Evolutionary conservation across 2,888 invertebrate species (phyloP).

Genomic region (Chloroclystis v-ata): DNA sequence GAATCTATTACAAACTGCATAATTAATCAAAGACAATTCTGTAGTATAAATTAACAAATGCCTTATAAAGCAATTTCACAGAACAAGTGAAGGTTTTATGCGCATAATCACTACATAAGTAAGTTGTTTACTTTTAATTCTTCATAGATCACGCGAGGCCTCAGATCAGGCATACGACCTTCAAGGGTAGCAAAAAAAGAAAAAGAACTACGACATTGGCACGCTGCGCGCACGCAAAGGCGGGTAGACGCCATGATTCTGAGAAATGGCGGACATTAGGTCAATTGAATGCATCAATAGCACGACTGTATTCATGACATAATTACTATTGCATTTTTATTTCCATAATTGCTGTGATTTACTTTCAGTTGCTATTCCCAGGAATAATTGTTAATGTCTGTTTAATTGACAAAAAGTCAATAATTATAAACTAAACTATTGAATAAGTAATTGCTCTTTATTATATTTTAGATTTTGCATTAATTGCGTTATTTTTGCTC

Average conservation of each 20-base stretch:
- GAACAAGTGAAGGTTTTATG: constrained; percentile 24
- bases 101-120: constrained; percentile 14
- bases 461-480: too few relatives aligned
- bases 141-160: constrained; percentile 59
- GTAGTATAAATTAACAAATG: not conserved
- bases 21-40: too few relatives aligned
- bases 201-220: constrained; percentile 63
- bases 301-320: constrained; percentile 19
- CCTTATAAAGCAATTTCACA: constrained; percentile 10
- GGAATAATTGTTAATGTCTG: constrained; percentile 3
- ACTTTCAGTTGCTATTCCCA: constrained; percentile 11
- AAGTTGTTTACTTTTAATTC: constrained; percentile 44
- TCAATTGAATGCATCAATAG: constrained; percentile 23
- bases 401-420: too few relatives aligned
- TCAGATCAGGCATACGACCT: constrained; percentile 59
- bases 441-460: too few relatives aligned
- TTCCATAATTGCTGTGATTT: constrained; percentile 25
- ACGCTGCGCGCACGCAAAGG: constrained; percentile 72
- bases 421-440: too few relatives aligned
- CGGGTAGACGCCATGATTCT: constrained; percentile 43
- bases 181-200: constrained; percentile 62
- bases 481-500: too few relatives aligned
- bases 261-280: constrained; percentile 31
- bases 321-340: constrained; percentile 18
- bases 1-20: too few relatives aligned